Percentiles rank a stretch among this genome's conserved stretches.
These are phyloP conservation scores for Xestobium rufovillosum DNA, from an alignment of 2,888 invertebrate genomes.

Conservation along the genomic window DNA sequence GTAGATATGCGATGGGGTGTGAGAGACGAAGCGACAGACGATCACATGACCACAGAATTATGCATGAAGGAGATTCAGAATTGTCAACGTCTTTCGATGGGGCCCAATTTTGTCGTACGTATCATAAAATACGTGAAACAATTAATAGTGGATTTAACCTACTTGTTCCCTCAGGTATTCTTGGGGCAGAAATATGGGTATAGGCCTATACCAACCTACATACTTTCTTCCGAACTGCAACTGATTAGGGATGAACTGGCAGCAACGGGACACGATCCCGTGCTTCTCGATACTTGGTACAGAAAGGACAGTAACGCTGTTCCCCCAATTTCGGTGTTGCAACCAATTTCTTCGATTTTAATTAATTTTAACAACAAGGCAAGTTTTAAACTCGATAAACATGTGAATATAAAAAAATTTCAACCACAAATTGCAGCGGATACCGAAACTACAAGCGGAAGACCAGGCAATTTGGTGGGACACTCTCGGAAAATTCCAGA, in stretches of 20 bases:
- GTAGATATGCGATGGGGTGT: slow-evolving; percentile 99
- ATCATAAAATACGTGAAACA: no score
- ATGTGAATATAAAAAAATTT: not conserved
- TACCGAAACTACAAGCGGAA: slow-evolving; percentile 90
- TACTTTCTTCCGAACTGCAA: slow-evolving; percentile 83
- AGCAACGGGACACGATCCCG: slow-evolving; percentile 73
- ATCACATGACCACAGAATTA: slow-evolving; percentile 98
- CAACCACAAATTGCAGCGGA: slow-evolving; percentile 53
- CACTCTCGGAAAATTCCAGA: slow-evolving; percentile 90
- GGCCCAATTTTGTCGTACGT: slow-evolving; percentile 90
- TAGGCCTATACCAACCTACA: slow-evolving; percentile 93
- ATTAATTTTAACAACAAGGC: slow-evolving; percentile 98
- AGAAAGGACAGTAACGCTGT: slow-evolving; percentile 94
- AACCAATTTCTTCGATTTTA: slow-evolving; percentile 94
- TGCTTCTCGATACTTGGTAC: slow-evolving; percentile 88
- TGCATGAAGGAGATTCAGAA: slow-evolving; percentile 98
- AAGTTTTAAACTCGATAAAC: slow-evolving; percentile 18
- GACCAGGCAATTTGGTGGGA: slow-evolving; percentile 99
- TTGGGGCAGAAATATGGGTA: slow-evolving; percentile 98
- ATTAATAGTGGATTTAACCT: slow-evolving; percentile 5
- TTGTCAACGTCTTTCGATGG: slow-evolving; percentile 94
- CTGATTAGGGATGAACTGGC: slow-evolving; percentile 79
- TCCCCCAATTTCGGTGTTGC: slow-evolving; percentile 88
- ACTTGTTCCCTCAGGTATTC: slow-evolving; percentile 58
- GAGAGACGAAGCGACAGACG: slow-evolving; percentile 95